phyloP scores from a whole-genome alignment of 1,140 invertebrate genomes.

The Parapsyche elsis region DNA sequence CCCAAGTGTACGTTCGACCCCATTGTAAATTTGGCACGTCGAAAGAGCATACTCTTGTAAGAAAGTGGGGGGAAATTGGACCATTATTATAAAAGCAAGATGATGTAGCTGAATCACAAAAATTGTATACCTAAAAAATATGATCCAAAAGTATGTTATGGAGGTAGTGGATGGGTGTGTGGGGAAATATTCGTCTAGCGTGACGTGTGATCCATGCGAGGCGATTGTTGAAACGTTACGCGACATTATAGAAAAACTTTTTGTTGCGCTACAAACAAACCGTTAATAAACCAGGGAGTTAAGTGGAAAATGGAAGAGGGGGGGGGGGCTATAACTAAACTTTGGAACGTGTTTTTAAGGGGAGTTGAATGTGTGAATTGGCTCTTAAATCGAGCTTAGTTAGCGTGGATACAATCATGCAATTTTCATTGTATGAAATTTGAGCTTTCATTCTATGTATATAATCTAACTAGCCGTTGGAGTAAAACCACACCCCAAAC shows the following conservation, averaged over 20 bases:
- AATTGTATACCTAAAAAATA: slow-evolving; percentile 40
- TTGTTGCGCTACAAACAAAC: slow-evolving; percentile 45
- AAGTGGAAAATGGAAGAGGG: slow-evolving; percentile 48
- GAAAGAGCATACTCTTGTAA: slow-evolving; percentile 54
- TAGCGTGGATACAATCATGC: too few relatives aligned
- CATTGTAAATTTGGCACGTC: slow-evolving; percentile 41
- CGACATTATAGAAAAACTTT: slow-evolving; percentile 38
- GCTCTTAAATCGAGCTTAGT: too few relatives aligned
- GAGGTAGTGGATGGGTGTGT: not conserved
- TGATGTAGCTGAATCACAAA: slow-evolving; percentile 49
- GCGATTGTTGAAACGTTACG: slow-evolving; percentile 35
- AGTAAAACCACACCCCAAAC: too few relatives aligned
- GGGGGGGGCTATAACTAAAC: not conserved
- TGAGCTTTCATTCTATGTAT: too few relatives aligned
- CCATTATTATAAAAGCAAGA: slow-evolving; percentile 55
- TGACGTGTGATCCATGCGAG: slow-evolving; percentile 38
- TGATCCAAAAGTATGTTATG: not conserved
- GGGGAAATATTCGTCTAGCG: slow-evolving; percentile 30
- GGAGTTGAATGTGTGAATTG: too few relatives aligned
- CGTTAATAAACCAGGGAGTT: slow-evolving; percentile 46
- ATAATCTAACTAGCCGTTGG: too few relatives aligned
- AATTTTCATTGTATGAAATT: too few relatives aligned
- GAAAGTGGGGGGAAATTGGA: slow-evolving; percentile 32
- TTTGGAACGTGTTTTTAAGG: too few relatives aligned
- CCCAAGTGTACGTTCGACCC: too few relatives aligned